These are phyloP conservation scores for Pilophorus perplexus DNA, from an alignment of 2,888 invertebrate genomes.

Conservation along the genomic window DNA sequence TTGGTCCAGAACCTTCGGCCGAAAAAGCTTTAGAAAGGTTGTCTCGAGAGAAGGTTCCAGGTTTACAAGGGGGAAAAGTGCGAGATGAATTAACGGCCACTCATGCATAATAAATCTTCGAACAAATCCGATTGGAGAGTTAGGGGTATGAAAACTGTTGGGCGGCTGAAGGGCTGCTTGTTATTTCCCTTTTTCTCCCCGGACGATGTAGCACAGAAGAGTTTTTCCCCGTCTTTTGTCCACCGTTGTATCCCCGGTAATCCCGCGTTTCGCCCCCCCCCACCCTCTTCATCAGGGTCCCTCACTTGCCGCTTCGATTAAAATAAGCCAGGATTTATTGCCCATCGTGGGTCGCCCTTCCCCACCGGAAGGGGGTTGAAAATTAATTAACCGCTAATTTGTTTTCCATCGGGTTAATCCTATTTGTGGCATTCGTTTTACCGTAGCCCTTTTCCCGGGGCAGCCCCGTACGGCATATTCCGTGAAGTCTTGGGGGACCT, in stretches of 20 bases:
- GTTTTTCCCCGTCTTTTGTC: constrained; percentile 35
- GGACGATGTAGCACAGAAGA: background rate
- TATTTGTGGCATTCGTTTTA: constrained; percentile 42
- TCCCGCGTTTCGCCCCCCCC: constrained; percentile 10
- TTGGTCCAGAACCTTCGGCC: too few relatives aligned
- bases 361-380: constrained; percentile 18
- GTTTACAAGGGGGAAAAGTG: too few relatives aligned
- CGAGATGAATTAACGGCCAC: constrained; percentile 24
- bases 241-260: constrained; percentile 30
- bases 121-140: constrained; percentile 33
- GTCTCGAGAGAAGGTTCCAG: too few relatives aligned
- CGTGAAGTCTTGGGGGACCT: constrained; percentile 7
- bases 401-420: constrained; percentile 45
- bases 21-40: too few relatives aligned
- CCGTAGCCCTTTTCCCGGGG: constrained; percentile 8
- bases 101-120: constrained; percentile 33
- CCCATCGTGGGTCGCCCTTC: background rate
- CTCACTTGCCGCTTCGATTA: constrained; percentile 33
- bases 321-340: constrained; percentile 39
- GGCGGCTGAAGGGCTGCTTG: background rate
- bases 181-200: constrained; percentile 8
- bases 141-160: background rate
- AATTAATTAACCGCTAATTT: constrained; percentile 48
- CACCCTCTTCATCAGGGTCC: too few relatives aligned
- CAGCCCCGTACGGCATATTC: constrained; percentile 34